Base-by-base conservation (phyloP, 2,797 vertebrate species). In the Ambastaia sidthimunki region DNA sequence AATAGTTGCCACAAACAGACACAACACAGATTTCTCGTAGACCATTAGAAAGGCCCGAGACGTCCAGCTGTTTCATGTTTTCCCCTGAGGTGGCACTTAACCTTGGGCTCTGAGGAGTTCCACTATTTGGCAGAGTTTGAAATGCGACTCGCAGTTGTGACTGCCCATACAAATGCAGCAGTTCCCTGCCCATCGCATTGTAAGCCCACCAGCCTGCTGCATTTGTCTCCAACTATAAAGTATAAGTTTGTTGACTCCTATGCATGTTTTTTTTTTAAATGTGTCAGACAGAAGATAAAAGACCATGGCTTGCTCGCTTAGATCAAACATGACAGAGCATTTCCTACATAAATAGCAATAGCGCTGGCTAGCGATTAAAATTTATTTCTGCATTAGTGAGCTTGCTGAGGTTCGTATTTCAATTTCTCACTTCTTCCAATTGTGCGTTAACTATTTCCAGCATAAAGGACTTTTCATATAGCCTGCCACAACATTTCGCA, bases 71-170 rank as follows among this genome's bases (percentile, higher is more conserved):
- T 71, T 87, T 82, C 71, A 47, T 86, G 67, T 69, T 79, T 67
- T 82, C 85, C 80, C 71, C 76, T 54, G 74, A 88, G 84, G 82
- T 44, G 75, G 48, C 85, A 84, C 87, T 88, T 89, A 88, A 88
- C 85, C 87, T 87, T 82, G 80, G 82, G 72, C 80, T 80, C 81
- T 31, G 79, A 70, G 78, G 84, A 81, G 81, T 86, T 88, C 80
- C 52, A 78, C 69, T 89, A 31, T 85, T 85, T 74, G 78, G 80
- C 83, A 81, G 50, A 75, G 83, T 80, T 85, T 85, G 83, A 89
- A 86, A 88, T 78, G 12, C 82, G 80, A 90, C 89, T 86, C 81
- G 72, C 69, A 62, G 83, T 76, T 87, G 84, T 82, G 87, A 90
- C 85, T 69, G 75, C 73, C 84, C 85, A 88, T 71, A 86, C 83